Base-by-base conservation (phyloP, 2,113 vertebrate genomes). In the Melanotaenia duboulayi region DNA sequence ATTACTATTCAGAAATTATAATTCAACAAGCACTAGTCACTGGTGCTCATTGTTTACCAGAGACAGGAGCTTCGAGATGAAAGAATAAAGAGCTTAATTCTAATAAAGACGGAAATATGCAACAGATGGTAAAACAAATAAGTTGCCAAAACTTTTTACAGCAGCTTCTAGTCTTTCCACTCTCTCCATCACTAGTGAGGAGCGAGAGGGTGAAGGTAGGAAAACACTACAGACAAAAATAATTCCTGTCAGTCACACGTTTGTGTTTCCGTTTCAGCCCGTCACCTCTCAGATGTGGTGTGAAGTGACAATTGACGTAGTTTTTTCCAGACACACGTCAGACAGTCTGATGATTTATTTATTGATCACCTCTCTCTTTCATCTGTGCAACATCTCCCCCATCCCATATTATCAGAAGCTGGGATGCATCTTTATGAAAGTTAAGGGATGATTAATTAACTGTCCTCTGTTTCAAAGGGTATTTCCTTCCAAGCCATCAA, bases 61-160 rank as follows among this genome's bases (percentile, higher is more conserved):
- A 70, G 68, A 49, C 54, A 40, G 71, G 35, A 76, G 66, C 60
- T 66, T 32, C 0, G 17, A 73, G 76, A 69, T 76, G 71, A 86
- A 86, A 65, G 82, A 75, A 57, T 54, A 64, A 60, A 28, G 42
- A 67, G 76, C 80, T 74, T 24, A 62, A 81, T 71, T 70, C 11
- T 55, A 55, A 76, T 6, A 78, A 59, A 58, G 65, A 65, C 19
- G 5, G 50, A 63, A 88, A 57, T 54, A 51, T 60, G 71, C 75
- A 77, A 69, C 71, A 81, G 84, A 84, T 83, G 82, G 80, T 42
- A 51, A 74, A 61, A 74, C 57, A 78, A 66, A 84, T 63, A 81
- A 48, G 59, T 54, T 80, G 76, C 57, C 69, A 71, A 25, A 74
- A 63, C 65, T 28, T 74, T 72, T 67, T 44, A 42, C n/a, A 37